Evolutionary conservation across 2,888 invertebrate species (phyloP).

Genomic region (Nemotelus nigrinus): DNA sequence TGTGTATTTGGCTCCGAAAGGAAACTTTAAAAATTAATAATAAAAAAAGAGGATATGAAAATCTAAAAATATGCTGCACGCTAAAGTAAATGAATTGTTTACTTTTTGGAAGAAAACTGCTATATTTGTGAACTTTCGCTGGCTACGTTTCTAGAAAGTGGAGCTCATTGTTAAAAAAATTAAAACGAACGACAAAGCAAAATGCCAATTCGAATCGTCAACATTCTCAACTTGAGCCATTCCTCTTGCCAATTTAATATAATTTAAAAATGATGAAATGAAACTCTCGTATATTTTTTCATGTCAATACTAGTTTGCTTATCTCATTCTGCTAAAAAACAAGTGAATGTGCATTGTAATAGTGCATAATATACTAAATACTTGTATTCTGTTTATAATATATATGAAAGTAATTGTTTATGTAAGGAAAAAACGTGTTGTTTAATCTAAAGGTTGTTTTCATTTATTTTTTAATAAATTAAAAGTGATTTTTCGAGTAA

Average conservation of each 20-base stretch:
- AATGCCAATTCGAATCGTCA: slow-evolving; percentile 29
- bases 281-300: slow-evolving; percentile 31
- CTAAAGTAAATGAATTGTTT: slow-evolving; percentile 1
- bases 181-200: slow-evolving; percentile 15
- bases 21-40: neutral
- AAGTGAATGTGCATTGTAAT: slow-evolving; percentile 3
- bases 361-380: slow-evolving; percentile 22
- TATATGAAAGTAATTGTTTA: slow-evolving; percentile 14
- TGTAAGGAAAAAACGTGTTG: slow-evolving; percentile 21
- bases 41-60: slow-evolving; percentile 32
- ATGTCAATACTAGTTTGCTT: slow-evolving; percentile 21
- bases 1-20: slow-evolving; percentile 38
- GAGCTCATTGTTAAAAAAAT: slow-evolving; percentile 33
- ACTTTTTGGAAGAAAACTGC: neutral
- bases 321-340: neutral
- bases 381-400: slow-evolving; percentile 28
- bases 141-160: slow-evolving; percentile 32
- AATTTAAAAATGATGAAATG: slow-evolving; percentile 3
- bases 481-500: slow-evolving; percentile 11
- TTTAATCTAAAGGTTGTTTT: slow-evolving; percentile 23
- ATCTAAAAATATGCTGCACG: slow-evolving; percentile 20
- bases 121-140: neutral
- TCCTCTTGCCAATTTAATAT: slow-evolving; percentile 54
- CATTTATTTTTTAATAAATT: slow-evolving; percentile 23
- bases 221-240: slow-evolving; percentile 56